phyloP scores from a whole-genome alignment of 2,797 vertebrate species.

The Pipistrellus pygmaeus region DNA sequence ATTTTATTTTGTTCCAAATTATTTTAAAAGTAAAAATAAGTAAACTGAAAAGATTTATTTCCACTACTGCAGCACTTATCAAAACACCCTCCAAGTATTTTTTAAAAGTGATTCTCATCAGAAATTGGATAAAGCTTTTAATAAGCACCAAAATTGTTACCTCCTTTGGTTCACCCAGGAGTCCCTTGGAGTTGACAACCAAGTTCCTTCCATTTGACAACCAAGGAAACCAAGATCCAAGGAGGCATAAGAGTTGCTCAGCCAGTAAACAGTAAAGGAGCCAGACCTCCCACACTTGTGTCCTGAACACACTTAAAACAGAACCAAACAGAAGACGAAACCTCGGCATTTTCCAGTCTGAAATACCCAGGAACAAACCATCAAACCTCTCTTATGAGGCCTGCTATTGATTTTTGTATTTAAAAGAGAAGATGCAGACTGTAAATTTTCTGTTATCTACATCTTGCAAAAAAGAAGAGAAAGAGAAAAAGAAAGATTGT shows the following conservation, averaged over 20 bases:
- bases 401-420: neutral
- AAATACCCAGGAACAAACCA: neutral
- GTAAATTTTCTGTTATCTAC: neutral
- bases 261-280: neutral
- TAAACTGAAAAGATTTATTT: neutral
- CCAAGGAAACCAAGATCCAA: neutral
- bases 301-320: neutral
- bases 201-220: neutral
- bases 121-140: neutral
- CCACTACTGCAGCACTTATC: neutral
- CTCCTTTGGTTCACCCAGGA: neutral
- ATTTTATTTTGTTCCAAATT: conserved; percentile 7
- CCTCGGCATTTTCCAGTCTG: neutral
- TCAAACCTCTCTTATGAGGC: neutral
- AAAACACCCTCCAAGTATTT: neutral
- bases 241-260: neutral
- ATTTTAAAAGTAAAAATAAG: neutral
- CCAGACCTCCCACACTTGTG: neutral
- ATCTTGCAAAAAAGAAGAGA: neutral
- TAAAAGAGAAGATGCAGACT: neutral
- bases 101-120: neutral
- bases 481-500: neutral
- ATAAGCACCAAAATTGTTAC: neutral
- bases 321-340: neutral
- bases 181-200: neutral